phyloP scores from a whole-genome alignment of 1,140 invertebrate genomes.

The Lepidurus arcticus region DNA sequence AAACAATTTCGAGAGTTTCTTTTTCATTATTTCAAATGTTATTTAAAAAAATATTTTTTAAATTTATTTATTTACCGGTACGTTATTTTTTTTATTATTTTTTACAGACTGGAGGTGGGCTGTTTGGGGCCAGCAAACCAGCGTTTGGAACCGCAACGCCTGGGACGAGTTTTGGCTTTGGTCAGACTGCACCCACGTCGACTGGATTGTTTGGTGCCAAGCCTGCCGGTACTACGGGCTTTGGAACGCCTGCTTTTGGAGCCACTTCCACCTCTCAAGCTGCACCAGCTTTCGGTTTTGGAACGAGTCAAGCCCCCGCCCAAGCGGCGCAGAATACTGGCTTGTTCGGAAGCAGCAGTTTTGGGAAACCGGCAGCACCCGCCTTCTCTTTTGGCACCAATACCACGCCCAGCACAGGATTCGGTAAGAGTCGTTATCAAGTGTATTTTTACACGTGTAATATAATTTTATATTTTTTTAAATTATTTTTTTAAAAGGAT shows the following conservation, averaged over 20 bases:
- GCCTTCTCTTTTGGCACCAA: slow-evolving; percentile 50
- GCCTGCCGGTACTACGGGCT: slow-evolving; percentile 33
- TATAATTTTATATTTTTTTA: background rate
- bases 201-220: slow-evolving; percentile 46
- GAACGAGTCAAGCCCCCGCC: slow-evolving; percentile 31
- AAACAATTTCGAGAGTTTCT: background rate
- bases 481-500: slow-evolving; percentile 38
- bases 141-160: slow-evolving; percentile 43
- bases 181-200: slow-evolving; percentile 39
- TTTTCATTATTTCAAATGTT: background rate
- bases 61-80: background rate
- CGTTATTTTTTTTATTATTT: slow-evolving; percentile 18
- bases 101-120: slow-evolving; percentile 30
- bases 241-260: slow-evolving; percentile 33
- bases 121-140: slow-evolving; percentile 42
- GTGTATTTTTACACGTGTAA: slow-evolving; percentile 35
- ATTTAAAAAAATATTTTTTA: background rate
- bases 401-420: slow-evolving; percentile 44
- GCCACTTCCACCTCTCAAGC: slow-evolving; percentile 37
- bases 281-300: slow-evolving; percentile 36
- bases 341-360: slow-evolving; percentile 37
- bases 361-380: slow-evolving; percentile 23
- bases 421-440: slow-evolving; percentile 35
- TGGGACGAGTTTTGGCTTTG: slow-evolving; percentile 47
- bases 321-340: slow-evolving; percentile 34